Percentiles rank a stretch among this genome's conserved stretches.
These are phyloP conservation scores for Capreolus pygargus DNA, from an alignment of 2,113 vertebrate genomes.

Conservation along the genomic window DNA sequence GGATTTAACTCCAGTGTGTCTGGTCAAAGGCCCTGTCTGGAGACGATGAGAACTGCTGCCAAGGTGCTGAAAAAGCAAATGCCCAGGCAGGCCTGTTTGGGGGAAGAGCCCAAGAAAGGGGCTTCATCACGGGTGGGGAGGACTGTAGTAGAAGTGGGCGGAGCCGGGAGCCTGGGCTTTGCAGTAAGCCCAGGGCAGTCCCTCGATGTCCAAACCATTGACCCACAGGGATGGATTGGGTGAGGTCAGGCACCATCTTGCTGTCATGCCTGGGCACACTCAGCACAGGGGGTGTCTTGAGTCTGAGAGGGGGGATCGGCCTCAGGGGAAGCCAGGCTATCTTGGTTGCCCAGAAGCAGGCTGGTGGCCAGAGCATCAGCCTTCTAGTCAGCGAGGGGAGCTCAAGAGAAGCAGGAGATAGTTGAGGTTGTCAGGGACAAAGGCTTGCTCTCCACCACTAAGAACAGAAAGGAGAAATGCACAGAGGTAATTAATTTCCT, in stretches of 20 bases:
- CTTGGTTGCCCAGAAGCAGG: background rate
- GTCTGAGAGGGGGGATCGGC: background rate
- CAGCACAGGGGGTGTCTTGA: fast-evolving
- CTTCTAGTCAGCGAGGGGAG: background rate
- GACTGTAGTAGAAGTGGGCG: too few relatives aligned
- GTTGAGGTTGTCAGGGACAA: constrained; percentile 27
- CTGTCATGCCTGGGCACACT: too few relatives aligned
- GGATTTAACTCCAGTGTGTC: background rate
- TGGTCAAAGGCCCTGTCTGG: background rate
- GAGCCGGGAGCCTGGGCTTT: background rate
- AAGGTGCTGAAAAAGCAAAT: background rate
- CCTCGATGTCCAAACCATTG: background rate
- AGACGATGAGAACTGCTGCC: background rate
- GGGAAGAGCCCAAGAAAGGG: background rate
- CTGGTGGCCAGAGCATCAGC: background rate
- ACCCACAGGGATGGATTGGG: background rate
- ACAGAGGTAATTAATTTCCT: background rate
- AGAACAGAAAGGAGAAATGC: background rate
- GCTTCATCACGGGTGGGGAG: too few relatives aligned
- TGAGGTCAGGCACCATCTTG: background rate
- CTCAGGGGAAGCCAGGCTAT: background rate
- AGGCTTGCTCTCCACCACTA: background rate
- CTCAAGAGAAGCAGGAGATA: background rate
- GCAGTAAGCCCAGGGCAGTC: background rate
- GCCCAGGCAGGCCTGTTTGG: background rate